Conservation (phyloP, 1,140 invertebrate species). For the Aphelinus certus region DNA sequence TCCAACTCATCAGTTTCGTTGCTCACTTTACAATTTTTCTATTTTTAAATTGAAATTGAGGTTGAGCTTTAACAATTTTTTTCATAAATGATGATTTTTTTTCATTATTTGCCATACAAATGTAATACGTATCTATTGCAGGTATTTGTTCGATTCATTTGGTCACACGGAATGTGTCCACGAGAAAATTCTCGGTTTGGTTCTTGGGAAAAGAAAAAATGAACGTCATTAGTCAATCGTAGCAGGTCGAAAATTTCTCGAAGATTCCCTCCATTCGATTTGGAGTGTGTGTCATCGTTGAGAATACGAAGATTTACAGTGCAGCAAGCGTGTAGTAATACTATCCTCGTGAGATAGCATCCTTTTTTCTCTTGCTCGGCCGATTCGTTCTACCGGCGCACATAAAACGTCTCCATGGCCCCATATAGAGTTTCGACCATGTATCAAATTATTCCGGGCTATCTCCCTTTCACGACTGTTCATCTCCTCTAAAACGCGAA, state of each 20-base stretch:
- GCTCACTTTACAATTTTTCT: no score
- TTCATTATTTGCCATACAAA: no score
- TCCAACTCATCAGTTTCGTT: no score
- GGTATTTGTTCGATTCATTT: no score
- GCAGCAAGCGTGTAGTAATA: conserved; percentile 39
- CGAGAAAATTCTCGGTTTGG: no score
- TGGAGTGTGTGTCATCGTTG: conserved; percentile 36
- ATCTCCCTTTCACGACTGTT: conserved; percentile 13
- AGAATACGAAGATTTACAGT: conserved; percentile 39
- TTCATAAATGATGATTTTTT: no score
- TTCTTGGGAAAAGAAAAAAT: no score
- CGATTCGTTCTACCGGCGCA: conserved; percentile 46
- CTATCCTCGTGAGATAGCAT: conserved; percentile 49
- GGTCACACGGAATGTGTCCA: no score
- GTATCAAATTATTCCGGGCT: conserved; percentile 49
- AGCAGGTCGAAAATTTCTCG: conserved; percentile 3
- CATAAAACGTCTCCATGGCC: conserved; percentile 46
- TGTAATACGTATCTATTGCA: no score
- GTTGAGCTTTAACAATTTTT: no score
- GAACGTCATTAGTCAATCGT: conserved; percentile 19
- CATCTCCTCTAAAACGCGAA: conserved; percentile 11
- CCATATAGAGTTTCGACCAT: conserved; percentile 48
- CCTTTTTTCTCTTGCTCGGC: conserved; percentile 37
- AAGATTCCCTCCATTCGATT: conserved; percentile 37
- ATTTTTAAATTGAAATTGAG: no score